phyloP scores from a whole-genome alignment of 2,888 invertebrate genomes.

The Tipula confusa region DNA sequence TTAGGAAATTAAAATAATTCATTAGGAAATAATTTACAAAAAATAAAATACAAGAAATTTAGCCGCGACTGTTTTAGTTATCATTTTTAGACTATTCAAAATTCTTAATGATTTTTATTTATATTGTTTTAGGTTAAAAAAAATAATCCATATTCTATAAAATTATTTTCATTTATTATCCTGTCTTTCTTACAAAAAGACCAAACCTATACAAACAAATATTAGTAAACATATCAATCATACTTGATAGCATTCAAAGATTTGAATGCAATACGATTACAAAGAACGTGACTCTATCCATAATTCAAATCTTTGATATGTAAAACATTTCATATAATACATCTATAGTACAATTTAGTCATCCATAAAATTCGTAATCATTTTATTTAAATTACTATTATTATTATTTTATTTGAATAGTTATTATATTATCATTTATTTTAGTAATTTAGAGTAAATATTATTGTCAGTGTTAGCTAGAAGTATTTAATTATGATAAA shows the following conservation, averaged over 20 bases:
- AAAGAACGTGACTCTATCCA: background rate
- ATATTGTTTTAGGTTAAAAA: background rate
- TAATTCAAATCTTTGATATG: background rate
- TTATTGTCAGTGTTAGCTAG: constrained; percentile 20
- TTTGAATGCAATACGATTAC: background rate
- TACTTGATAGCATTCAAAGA: background rate
- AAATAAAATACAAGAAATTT: too few species aligned
- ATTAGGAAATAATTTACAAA: background rate
- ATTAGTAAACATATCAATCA: background rate
- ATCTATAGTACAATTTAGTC: background rate
- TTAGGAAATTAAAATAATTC: constrained; percentile 4
- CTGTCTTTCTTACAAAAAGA: background rate
- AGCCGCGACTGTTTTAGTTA: background rate
- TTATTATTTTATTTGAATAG: background rate
- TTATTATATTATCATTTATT: background rate
- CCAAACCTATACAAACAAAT: background rate
- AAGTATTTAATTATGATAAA: background rate
- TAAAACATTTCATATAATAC: background rate
- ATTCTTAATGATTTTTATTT: background rate
- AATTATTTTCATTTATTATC: background rate
- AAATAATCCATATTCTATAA: background rate
- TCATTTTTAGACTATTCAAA: background rate
- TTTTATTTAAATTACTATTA: background rate
- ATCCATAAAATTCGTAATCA: background rate
- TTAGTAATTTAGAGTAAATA: background rate